These are phyloP conservation scores for Halichondria panicea DNA, from an alignment of 37 sponge, comb jelly and placozoan genomes.

Conservation along the genomic window DNA sequence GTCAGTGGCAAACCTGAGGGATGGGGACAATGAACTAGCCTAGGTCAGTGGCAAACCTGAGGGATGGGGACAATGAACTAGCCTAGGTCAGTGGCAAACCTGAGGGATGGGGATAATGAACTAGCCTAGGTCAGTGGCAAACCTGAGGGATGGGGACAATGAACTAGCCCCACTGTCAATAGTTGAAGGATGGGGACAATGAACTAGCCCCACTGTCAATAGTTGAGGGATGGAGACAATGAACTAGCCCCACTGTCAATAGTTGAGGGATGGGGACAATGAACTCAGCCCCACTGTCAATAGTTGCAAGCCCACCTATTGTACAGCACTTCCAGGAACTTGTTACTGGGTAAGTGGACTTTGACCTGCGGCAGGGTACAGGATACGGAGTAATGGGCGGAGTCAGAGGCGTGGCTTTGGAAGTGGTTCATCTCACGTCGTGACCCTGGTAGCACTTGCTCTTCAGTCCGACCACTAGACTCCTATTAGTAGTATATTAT, in stretches of 20 bases:
- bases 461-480: background rate
- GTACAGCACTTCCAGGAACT: slow-evolving; percentile 60
- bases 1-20: too few relatives aligned
- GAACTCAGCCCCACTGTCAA: background rate
- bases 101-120: too few relatives aligned
- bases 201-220: too few relatives aligned
- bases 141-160: too few relatives aligned
- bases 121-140: too few relatives aligned
- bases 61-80: too few relatives aligned
- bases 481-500: background rate
- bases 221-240: background rate
- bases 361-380: slow-evolving; percentile 40
- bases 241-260: background rate
- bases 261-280: background rate
- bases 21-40: too few relatives aligned
- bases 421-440: slow-evolving; percentile 62
- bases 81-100: too few relatives aligned
- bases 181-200: too few relatives aligned
- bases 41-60: too few relatives aligned
- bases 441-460: slow-evolving; percentile 65
- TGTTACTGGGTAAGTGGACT: slow-evolving; percentile 68
- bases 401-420: slow-evolving; percentile 31
- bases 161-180: too few relatives aligned
- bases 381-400: slow-evolving; percentile 19
- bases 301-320: slow-evolving; percentile 36